Evolutionary conservation across 2,797 vertebrate species (phyloP).

Genomic region (Leucoraja ocellata): DNA sequence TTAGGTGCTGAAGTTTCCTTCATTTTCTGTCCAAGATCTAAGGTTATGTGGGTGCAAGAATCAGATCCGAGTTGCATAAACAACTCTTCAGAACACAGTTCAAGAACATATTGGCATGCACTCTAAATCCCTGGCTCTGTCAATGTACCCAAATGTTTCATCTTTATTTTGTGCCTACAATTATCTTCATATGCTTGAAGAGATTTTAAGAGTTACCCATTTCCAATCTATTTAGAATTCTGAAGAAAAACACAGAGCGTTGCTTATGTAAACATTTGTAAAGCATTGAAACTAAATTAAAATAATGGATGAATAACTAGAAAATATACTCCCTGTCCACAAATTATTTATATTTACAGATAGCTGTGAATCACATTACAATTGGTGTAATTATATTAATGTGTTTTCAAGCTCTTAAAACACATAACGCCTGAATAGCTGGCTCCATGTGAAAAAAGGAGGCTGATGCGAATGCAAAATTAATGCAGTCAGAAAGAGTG

Average conservation of each 20-base stretch:
- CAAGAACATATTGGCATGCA: neutral
- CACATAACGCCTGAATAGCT: conserved; percentile 74
- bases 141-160: conserved; percentile 17
- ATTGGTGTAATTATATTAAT: conserved; percentile 56
- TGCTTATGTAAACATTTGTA: conserved; percentile 27
- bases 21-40: neutral
- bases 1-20: neutral
- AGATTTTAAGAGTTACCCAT: neutral
- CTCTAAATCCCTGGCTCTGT: neutral
- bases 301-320: conserved; percentile 54
- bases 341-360: conserved; percentile 70
- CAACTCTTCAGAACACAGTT: conserved; percentile 2
- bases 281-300: conserved; percentile 33
- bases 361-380: conserved; percentile 60
- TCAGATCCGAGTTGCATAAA: neutral
- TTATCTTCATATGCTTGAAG: conserved; percentile 5
- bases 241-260: conserved; percentile 19
- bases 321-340: conserved; percentile 66
- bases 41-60: neutral
- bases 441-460: conserved; percentile 51
- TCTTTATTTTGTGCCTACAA: neutral
- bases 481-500: neutral
- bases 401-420: conserved; percentile 54
- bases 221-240: neutral
- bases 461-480: neutral